Evolutionary conservation across 1,140 invertebrate genomes (phyloP).

Genomic region (Leptinotarsa undecemlineata): DNA sequence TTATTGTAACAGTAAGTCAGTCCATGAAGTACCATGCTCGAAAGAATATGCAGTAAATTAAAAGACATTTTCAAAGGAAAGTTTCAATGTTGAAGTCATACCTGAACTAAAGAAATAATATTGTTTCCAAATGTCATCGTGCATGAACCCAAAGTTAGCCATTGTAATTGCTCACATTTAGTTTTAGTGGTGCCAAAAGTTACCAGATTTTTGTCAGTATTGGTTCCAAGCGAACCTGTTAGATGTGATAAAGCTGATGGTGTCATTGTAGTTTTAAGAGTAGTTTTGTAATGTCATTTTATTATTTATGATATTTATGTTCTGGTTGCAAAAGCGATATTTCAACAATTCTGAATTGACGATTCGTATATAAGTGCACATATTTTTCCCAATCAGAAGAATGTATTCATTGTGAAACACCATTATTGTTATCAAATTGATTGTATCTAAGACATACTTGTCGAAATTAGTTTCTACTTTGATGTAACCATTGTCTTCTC

Average conservation of each 20-base stretch:
- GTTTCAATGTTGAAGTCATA: no score
- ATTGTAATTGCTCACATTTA: conserved; percentile 3
- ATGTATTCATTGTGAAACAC: no score
- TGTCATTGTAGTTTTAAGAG: conserved; percentile 16
- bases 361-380: not conserved
- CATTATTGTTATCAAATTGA: no score
- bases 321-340: not conserved
- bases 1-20: no score
- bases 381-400: no score
- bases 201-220: conserved; percentile 24
- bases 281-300: conserved; percentile 6
- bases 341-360: not conserved
- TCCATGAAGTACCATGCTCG: no score
- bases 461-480: no score
- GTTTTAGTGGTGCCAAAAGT: conserved; percentile 4
- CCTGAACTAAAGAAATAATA: no score
- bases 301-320: conserved; percentile 18
- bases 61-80: no score
- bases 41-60: no score
- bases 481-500: no score
- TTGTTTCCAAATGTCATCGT: not conserved
- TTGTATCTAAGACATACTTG: no score
- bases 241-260: conserved; percentile 28
- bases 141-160: not conserved
- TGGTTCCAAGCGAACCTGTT: conserved; percentile 13